phyloP scores from a whole-genome alignment of 2,888 invertebrate species.

The Amphimallon solstitiale region DNA sequence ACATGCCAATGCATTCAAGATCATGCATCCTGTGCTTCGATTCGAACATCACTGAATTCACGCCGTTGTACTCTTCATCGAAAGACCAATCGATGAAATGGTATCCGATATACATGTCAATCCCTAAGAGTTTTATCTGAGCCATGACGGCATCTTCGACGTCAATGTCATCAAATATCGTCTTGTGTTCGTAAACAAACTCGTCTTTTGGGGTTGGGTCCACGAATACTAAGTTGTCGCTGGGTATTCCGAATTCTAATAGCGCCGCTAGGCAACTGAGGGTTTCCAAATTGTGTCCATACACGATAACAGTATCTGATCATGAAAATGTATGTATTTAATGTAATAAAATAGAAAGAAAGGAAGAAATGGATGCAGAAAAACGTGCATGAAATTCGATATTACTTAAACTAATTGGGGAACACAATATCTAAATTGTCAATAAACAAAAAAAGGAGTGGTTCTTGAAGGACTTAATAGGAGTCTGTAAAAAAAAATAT shows the following conservation, averaged over 20 bases:
- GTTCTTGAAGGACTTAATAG: no score
- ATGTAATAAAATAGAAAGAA: no score
- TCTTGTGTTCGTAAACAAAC: constrained; percentile 40
- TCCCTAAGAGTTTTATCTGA: constrained; percentile 47
- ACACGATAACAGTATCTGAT: constrained; percentile 58
- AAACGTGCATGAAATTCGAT: no score
- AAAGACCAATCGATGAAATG: constrained; percentile 55
- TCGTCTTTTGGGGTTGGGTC: constrained; percentile 48
- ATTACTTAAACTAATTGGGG: no score
- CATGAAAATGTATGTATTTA: background rate
- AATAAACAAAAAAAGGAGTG: no score
- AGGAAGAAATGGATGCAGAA: no score
- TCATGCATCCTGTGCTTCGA: constrained; percentile 46
- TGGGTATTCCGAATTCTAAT: constrained; percentile 62
- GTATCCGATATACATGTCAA: constrained; percentile 54
- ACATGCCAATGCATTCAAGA: constrained; percentile 54
- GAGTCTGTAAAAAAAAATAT: no score
- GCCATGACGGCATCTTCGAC: constrained; percentile 51
- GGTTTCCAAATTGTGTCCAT: constrained; percentile 65
- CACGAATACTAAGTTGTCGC: constrained; percentile 63
- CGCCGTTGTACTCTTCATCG: constrained; percentile 47
- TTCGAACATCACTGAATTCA: constrained; percentile 60
- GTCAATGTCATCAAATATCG: constrained; percentile 43
- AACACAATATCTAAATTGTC: no score
- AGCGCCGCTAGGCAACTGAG: constrained; percentile 65